Percentiles rank a stretch among this genome's conserved stretches.
These are phyloP conservation scores for Vidua chalybeata DNA, from an alignment of 2,113 vertebrate genomes.

Conservation along the genomic window DNA sequence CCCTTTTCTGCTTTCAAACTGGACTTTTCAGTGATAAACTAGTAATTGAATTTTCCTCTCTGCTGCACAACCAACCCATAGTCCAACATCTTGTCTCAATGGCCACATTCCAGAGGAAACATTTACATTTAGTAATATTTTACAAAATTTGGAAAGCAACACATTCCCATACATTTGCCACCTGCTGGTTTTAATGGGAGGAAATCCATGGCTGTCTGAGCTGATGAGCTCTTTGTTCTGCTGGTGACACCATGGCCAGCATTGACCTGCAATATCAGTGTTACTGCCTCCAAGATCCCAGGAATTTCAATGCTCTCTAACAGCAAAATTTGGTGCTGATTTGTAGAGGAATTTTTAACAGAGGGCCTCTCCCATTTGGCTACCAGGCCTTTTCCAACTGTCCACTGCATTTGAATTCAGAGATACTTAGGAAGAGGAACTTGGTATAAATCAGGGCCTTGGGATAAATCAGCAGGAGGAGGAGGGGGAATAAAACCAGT, in stretches of 20 bases:
- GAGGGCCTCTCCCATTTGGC: background rate
- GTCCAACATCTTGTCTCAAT: background rate
- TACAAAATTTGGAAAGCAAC: background rate
- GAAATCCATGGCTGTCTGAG: background rate
- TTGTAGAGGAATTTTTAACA: background rate
- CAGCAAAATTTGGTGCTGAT: background rate
- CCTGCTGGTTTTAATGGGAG: background rate
- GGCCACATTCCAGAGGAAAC: background rate
- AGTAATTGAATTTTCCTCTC: background rate
- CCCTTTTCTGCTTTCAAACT: background rate
- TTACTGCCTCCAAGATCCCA: background rate
- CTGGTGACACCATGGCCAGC: rapidly evolving
- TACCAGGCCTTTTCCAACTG: background rate
- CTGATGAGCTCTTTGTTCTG: background rate
- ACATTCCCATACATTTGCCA: background rate
- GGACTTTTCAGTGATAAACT: background rate
- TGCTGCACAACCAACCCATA: background rate
- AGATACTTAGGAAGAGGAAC: background rate
- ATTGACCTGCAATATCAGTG: background rate
- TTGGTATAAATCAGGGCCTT: background rate
- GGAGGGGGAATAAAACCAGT: background rate
- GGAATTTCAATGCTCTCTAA: background rate
- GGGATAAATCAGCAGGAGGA: background rate
- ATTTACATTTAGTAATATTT: background rate
- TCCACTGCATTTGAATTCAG: background rate